phyloP scores from a whole-genome alignment of 2,797 vertebrate genomes.

The Bucorvus abyssinicus region DNA sequence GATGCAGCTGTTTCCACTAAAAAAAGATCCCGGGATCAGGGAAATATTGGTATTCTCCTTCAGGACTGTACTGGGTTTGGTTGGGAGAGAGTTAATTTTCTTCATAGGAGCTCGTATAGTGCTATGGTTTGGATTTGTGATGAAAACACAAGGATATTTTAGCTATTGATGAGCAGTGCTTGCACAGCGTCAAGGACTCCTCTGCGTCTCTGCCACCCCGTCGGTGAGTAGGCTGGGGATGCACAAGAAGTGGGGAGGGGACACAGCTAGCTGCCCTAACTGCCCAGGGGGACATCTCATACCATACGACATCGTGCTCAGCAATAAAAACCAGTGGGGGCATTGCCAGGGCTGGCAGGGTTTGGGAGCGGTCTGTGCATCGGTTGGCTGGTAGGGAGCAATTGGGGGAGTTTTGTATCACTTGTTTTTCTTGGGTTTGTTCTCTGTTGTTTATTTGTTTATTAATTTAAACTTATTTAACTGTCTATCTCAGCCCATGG shows the following conservation, averaged over 20 bases:
- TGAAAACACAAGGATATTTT: no score
- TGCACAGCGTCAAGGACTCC: no score
- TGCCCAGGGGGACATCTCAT: no score
- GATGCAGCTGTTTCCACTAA: background rate
- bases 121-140: no score
- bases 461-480: background rate
- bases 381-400: background rate
- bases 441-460: background rate
- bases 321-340: rapidly evolving
- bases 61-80: background rate
- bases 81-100: background rate
- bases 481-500: background rate
- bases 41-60: background rate
- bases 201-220: no score
- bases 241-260: no score
- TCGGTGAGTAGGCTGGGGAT: no score
- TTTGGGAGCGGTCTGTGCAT: background rate
- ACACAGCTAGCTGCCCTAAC: no score
- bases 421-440: no score
- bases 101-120: background rate
- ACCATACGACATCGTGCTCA: no score
- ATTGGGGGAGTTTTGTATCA: background rate
- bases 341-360: background rate
- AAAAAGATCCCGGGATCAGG: background rate
- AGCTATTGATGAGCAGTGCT: no score